Base-by-base conservation (phyloP, 2,797 vertebrate genomes). In the Artibeus lituratus region DNA sequence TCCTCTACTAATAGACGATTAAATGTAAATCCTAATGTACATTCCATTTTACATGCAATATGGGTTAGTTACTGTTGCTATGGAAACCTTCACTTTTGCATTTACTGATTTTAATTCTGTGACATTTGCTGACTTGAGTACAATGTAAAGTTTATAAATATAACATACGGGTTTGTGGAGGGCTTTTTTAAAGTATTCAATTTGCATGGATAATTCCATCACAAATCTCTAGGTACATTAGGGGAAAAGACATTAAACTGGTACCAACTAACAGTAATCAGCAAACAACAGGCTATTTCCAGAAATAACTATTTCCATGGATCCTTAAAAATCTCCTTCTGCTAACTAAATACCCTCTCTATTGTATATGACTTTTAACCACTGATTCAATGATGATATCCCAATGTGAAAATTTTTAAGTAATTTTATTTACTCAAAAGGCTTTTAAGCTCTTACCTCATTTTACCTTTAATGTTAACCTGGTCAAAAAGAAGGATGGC, bases 91-190 rank as follows among this genome's bases (percentile, higher is more conserved):
- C 97, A 96, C 96, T 97, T 97, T 96, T 96, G 95, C 97, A 97
- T 98, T 97, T 97, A 97, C 96, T 96, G 97, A 97, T 97, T 97
- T 97, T 98, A 98, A 97, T 97, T 98, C 97, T 93, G 96, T 98
- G 97, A 98, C 97, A 98, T 97, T 98, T 97, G 96, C 97, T 97
- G 97, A 97, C 97, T 97, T 98, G 87, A 96, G 97, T 97, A 98
- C 97, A 98, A 98, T 97, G 96, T 97, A 97, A 98, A 97, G 97
- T 97, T 97, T 97, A 98, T 98, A 98, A 97, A 98, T 97, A 97
- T 97, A 97, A 84, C 96, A 96, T 97, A 97, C 93, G 96, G 97
- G 97, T 97, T 98, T 96, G 85, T 90, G 86, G 82, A 91, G 76
- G 32, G 53, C 59, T 97, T 96, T 80, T 96, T 94, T 51, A 10